These are phyloP conservation scores for Iphiclides podalirius DNA, from an alignment of 2,888 invertebrate genomes.

Conservation along the genomic window DNA sequence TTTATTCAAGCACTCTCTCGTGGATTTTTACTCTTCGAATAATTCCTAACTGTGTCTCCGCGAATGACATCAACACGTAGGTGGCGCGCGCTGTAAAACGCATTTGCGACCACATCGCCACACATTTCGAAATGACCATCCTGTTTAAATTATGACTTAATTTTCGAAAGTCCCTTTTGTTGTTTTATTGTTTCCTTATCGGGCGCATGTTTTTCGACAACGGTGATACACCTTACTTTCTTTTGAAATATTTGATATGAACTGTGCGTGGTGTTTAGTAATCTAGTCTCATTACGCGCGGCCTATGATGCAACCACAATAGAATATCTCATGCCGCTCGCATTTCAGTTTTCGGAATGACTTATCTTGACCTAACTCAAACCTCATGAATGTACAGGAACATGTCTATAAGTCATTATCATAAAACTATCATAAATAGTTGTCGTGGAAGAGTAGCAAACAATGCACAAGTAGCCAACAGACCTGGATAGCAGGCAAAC, in stretches of 20 bases:
- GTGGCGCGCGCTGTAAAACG: conserved; percentile 62
- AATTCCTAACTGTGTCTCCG: conserved; percentile 41
- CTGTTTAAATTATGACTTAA: conserved; percentile 74
- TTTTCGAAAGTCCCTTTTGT: conserved; percentile 54
- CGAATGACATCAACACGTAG: conserved; percentile 69
- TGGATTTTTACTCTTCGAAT: conserved; percentile 30
- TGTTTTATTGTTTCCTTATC: conserved; percentile 53
- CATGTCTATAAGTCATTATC: conserved; percentile 56
- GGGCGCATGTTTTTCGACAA: conserved; percentile 54
- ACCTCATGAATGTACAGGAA: conserved; percentile 54
- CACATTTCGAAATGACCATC: conserved; percentile 65
- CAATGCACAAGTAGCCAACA: conserved; percentile 57
- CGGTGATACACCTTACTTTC: conserved; percentile 49
- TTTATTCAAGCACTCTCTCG: conserved; percentile 24
- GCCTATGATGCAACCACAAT: conserved; percentile 7
- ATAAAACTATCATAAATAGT: conserved; percentile 59
- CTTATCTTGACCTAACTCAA: conserved; percentile 36
- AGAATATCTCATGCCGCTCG: conserved; percentile 5
- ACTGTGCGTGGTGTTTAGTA: conserved; percentile 16
- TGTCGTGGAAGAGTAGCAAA: conserved; percentile 48
- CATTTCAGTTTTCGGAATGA: neutral
- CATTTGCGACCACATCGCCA: conserved; percentile 46
- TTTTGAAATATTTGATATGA: conserved; percentile 39
- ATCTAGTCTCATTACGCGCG: conserved; percentile 8
- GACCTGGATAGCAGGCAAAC: conserved; percentile 47